Percentiles rank a stretch among this genome's conserved stretches.
Evolutionary conservation across 2,797 vertebrate species (phyloP).

Genomic region (Crypturellus tataupa): DNA sequence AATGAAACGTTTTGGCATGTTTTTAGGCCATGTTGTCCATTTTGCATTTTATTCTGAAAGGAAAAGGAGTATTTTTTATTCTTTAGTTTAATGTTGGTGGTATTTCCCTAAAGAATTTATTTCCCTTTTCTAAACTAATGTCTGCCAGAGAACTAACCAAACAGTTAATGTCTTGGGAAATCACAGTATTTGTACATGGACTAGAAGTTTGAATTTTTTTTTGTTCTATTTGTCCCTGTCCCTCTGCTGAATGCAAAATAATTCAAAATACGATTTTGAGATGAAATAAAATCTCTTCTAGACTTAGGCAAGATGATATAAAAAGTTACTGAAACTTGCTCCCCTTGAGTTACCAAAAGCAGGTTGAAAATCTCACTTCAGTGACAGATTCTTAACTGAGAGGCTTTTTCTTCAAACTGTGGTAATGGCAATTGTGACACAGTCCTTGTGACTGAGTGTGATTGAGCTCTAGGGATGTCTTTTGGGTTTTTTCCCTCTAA

Average conservation of each 20-base stretch:
- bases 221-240: not conserved
- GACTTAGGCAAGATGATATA: not conserved
- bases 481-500: not conserved
- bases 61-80: not conserved
- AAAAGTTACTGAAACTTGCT: not conserved
- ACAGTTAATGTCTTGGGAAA: not conserved
- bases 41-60: conserved; percentile 14
- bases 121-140: not conserved
- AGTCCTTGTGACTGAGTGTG: not conserved
- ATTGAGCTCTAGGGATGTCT: not conserved
- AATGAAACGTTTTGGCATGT: not conserved
- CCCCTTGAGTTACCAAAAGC: not conserved
- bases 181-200: not conserved
- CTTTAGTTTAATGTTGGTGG: not conserved
- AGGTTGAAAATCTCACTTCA: not conserved
- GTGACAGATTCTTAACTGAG: not conserved
- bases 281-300: not conserved
- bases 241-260: not conserved
- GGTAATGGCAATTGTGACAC: not conserved
- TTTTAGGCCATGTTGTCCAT: conserved; percentile 26
- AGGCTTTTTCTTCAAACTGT: not conserved
- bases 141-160: not conserved
- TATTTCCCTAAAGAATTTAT: not conserved
- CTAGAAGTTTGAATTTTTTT: not conserved
- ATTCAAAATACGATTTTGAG: not conserved